Conservation (phyloP, 64 coral and sea anemone species). For the Pachyseris speciosa region DNA sequence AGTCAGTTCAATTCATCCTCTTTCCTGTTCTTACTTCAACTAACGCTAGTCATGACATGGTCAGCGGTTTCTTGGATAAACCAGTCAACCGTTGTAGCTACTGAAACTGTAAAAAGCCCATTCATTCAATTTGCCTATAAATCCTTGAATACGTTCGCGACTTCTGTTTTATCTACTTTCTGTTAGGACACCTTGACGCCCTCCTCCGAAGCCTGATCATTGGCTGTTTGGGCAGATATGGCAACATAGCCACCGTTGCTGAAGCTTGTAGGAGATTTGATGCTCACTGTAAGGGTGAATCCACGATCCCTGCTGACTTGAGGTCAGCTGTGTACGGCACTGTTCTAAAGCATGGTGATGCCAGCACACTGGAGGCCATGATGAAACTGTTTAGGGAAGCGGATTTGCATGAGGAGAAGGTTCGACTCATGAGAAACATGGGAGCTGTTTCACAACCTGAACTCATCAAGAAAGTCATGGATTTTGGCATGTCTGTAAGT, state of each 20-base stretch:
- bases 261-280: conserved; percentile 87
- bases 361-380: conserved; percentile 61
- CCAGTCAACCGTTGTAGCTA: too few species aligned
- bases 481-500: conserved; percentile 90
- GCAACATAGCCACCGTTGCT: conserved; percentile 68
- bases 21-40: too few species aligned
- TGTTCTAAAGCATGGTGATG: conserved; percentile 85
- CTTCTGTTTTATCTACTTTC: not conserved
- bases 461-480: conserved; percentile 90
- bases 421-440: conserved; percentile 93
- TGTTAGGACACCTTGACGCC: conserved; percentile 93
- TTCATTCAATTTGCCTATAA: not conserved
- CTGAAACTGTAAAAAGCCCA: too few species aligned
- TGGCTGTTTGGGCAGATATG: conserved; percentile 83
- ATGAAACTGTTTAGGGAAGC: conserved; percentile 83
- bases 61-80: too few species aligned
- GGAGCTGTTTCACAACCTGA: conserved; percentile 81
- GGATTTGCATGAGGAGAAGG: conserved; percentile 92
- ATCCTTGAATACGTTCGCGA: not conserved
- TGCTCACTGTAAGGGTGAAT: conserved; percentile 81
- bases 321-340: conserved; percentile 90
- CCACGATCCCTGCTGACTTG: conserved; percentile 78
- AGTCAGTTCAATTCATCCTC: too few species aligned
- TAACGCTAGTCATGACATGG: too few species aligned
- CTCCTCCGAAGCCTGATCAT: conserved; percentile 85